Evolutionary conservation across 2,797 vertebrate species (phyloP), one percentile per base, ranked within the genome.

Genomic region (Pristis pectinata): DNA sequence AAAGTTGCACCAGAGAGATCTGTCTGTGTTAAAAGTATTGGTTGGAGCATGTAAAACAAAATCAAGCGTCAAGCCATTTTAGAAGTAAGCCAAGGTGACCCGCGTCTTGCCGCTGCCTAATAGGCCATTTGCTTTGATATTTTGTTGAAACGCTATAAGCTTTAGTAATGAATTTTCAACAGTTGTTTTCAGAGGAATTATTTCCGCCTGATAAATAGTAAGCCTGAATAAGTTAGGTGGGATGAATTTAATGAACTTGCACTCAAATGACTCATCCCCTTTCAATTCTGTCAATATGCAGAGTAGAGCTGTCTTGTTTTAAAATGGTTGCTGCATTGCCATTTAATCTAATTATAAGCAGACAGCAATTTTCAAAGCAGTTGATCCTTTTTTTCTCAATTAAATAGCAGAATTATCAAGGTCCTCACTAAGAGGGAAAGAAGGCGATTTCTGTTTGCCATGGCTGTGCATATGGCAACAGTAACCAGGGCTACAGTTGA

Each of bases 401-500:
- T 49, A 56, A 56, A 22, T 74, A 19, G 8, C 11, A 74, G 70
- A n/a, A 94, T 64, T 64, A n/a, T n/a, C 27, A 61, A 91, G 59
- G 22, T 34, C 61, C 22, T 91, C 34, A 24, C 87, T 67, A 53
- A 76, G 8, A 53, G 10, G 41, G 22, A 44, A 93, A 30, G 22
- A 41, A 44, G 70, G 44, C 37, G 19, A 44, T 93, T 93, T 93
- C 70, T 94, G 27, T 94, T 30, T 76, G n/a, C 13, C 10, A 0
- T 49, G 17, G 64, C 41, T 24, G 70, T 74, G 41, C 34, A 30
- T 70, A 76, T 94, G 92, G 70, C 70, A 94, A 94, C 92, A 53
- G 92, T 94, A 94, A 94, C 92, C 92, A 94, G 49, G 92, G 44
- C 92, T 74, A 94, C 70, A 0, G 44, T 34, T 72, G 15, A 94